Evolutionary conservation across 1,140 invertebrate genomes (phyloP).

Genomic region (Oedothorax gibbosus): DNA sequence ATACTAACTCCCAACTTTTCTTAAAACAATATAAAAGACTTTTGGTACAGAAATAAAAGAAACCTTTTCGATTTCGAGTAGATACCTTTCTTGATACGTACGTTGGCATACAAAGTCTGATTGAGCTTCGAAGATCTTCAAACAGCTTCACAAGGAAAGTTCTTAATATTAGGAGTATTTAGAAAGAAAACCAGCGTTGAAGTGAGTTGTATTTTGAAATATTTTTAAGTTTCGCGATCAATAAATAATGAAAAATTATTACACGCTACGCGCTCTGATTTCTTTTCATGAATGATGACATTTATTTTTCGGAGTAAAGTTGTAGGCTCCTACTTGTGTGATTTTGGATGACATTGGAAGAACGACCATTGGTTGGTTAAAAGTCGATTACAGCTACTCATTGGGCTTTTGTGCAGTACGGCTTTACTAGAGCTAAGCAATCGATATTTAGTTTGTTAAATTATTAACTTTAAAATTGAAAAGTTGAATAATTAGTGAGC

Average conservation of each 20-base stretch:
- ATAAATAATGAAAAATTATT: not conserved
- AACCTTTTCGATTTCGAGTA: slow-evolving; percentile 31
- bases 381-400: no score
- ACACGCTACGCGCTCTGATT: not conserved
- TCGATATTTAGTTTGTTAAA: no score
- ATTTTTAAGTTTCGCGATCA: no score
- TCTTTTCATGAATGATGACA: not conserved
- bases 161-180: slow-evolving; percentile 2
- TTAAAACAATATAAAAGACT: slow-evolving; percentile 44
- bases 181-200: not conserved
- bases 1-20: slow-evolving; percentile 1
- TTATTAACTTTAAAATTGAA: no score
- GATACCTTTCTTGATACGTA: slow-evolving; percentile 27
- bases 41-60: slow-evolving; percentile 44
- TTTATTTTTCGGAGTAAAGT: not conserved
- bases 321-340: not conserved
- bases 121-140: slow-evolving; percentile 15
- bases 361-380: no score
- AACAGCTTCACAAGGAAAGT: not conserved
- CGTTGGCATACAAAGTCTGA: slow-evolving; percentile 18
- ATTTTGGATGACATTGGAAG: no score
- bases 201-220: no score
- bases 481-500: no score
- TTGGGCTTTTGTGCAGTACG: no score
- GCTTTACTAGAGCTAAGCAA: no score